Conservation (phyloP, 1,140 invertebrate genomes). For the Rhagoletis zephyria region DNA sequence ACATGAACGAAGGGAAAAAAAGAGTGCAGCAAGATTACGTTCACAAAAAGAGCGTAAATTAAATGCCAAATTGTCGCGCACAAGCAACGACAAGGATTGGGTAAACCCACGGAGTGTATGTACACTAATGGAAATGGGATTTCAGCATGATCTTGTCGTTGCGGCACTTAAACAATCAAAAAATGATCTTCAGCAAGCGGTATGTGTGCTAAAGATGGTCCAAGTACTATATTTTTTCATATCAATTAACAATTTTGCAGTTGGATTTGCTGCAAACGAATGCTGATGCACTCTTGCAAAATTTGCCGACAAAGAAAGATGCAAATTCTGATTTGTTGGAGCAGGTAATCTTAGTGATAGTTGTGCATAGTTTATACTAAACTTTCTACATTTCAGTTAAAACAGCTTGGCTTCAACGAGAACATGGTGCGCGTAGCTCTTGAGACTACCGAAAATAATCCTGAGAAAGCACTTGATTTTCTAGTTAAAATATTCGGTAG, state of each 20-base stretch:
- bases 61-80: slow-evolving; percentile 60
- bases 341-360: slow-evolving; percentile 66
- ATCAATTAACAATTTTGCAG: slow-evolving; percentile 54
- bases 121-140: slow-evolving; percentile 81
- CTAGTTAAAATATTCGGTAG: slow-evolving; percentile 69
- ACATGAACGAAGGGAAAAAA: slow-evolving; percentile 75
- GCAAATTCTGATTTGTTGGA: slow-evolving; percentile 72
- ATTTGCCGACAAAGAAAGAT: slow-evolving; percentile 57
- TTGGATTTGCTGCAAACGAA: slow-evolving; percentile 65
- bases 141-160: slow-evolving; percentile 75
- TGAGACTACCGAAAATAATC: slow-evolving; percentile 75
- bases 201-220: slow-evolving; percentile 72
- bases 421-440: slow-evolving; percentile 76
- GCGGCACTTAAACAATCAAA: slow-evolving; percentile 78
- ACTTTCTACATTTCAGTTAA: slow-evolving; percentile 65
- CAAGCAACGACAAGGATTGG: slow-evolving; percentile 61
- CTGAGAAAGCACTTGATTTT: slow-evolving; percentile 76
- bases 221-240: neutral
- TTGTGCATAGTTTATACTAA: neutral
- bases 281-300: slow-evolving; percentile 56
- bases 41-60: slow-evolving; percentile 75
- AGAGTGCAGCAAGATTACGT: slow-evolving; percentile 74
- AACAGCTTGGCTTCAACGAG: slow-evolving; percentile 78
- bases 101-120: slow-evolving; percentile 74
- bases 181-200: slow-evolving; percentile 79